Percentiles rank a stretch among this genome's conserved stretches.
phyloP scores from a whole-genome alignment of 92 coral and sea anemone genomes.

The Ricordea florida region DNA sequence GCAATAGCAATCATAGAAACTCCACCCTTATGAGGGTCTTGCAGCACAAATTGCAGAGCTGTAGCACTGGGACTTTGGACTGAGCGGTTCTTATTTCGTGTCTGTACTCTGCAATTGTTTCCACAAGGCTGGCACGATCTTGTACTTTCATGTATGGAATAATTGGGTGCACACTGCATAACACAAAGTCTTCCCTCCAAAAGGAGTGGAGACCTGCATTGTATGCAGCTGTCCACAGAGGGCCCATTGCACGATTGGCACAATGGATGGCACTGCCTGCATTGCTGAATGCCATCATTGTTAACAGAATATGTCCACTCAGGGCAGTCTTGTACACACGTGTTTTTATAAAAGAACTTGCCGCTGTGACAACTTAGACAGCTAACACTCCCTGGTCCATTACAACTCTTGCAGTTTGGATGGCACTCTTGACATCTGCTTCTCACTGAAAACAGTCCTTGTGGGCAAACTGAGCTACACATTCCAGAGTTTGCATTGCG shows the following conservation, averaged over 20 bases:
- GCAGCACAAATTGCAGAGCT: slow-evolving; percentile 48
- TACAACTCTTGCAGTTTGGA: slow-evolving; percentile 76
- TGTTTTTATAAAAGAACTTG: slow-evolving; percentile 52
- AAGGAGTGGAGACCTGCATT: slow-evolving; percentile 69
- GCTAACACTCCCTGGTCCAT: slow-evolving; percentile 63
- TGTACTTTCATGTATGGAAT: slow-evolving; percentile 45
- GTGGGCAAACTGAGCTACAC: slow-evolving; percentile 72
- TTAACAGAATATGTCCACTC: slow-evolving; percentile 41
- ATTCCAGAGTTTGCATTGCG: slow-evolving; percentile 23
- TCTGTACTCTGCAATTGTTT: slow-evolving; percentile 42
- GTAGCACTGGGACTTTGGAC: slow-evolving; percentile 48
- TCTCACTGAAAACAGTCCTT: slow-evolving; percentile 48
- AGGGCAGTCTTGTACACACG: slow-evolving; percentile 81
- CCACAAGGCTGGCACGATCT: slow-evolving; percentile 76
- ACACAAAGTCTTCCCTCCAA: slow-evolving; percentile 82
- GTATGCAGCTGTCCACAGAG: slow-evolving; percentile 58
- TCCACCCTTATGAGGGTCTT: slow-evolving; percentile 52
- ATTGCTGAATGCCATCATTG: slow-evolving; percentile 40
- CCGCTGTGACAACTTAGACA: slow-evolving; percentile 76
- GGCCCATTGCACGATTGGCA: slow-evolving; percentile 80
- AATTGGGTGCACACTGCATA: slow-evolving; percentile 72
- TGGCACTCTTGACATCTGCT: slow-evolving; percentile 69
- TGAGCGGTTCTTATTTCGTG: slow-evolving; percentile 68
- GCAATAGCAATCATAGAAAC: slow-evolving; percentile 43
- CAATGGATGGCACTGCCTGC: slow-evolving; percentile 78